phyloP scores from a whole-genome alignment of 2,888 invertebrate genomes.

The Esperia sulphurella region DNA sequence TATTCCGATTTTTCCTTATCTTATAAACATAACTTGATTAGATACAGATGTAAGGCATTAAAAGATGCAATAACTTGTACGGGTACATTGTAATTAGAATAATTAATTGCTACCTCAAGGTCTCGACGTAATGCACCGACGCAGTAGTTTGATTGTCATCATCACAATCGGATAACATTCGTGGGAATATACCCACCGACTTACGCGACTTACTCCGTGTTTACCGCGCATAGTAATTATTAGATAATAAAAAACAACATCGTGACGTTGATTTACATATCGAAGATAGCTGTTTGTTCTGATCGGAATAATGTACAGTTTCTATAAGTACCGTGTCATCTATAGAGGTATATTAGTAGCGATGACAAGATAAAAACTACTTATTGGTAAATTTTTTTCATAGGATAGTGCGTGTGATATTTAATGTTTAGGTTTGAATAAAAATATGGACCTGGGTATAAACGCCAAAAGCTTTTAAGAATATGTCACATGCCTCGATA shows the following conservation, averaged over 20 bases:
- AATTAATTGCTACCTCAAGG: neutral
- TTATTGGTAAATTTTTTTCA: too few relatives aligned
- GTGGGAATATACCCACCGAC: slow-evolving; percentile 12
- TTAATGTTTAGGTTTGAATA: too few relatives aligned
- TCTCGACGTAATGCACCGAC: slow-evolving; percentile 1
- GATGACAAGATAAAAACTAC: too few relatives aligned
- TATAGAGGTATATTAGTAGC: neutral
- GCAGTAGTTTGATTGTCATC: neutral
- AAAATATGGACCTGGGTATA: too few relatives aligned
- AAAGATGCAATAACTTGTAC: too few relatives aligned
- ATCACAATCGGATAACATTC: slow-evolving; percentile 7
- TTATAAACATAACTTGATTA: too few relatives aligned
- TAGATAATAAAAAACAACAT: slow-evolving; percentile 11
- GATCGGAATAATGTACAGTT: slow-evolving; percentile 15
- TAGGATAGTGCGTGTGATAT: too few relatives aligned
- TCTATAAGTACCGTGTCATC: neutral
- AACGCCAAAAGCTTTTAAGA: too few relatives aligned
- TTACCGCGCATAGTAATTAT: slow-evolving; percentile 20
- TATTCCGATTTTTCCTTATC: too few relatives aligned
- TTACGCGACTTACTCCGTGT: slow-evolving; percentile 6
- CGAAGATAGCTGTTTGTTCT: slow-evolving; percentile 9
- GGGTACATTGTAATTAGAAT: too few relatives aligned
- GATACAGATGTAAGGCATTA: too few relatives aligned
- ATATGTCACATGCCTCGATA: too few relatives aligned
- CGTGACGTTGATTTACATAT: slow-evolving; percentile 14